Evolutionary conservation across 2,888 invertebrate genomes (phyloP).

Genomic region (Noctua pronuba): DNA sequence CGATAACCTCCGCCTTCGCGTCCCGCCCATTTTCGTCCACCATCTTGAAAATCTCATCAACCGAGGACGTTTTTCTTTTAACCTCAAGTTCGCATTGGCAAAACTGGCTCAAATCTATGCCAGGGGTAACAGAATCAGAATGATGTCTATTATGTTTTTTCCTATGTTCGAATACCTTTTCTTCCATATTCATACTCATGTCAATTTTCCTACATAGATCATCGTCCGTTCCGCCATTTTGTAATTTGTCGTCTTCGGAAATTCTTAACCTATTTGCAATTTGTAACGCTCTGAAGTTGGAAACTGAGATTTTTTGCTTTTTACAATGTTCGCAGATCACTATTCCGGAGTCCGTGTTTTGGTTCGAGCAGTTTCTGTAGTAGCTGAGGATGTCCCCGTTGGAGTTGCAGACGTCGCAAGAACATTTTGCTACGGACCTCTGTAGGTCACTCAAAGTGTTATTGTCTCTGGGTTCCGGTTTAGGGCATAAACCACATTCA

Average conservation of each 20-base stretch:
- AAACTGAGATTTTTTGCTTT: conserved; percentile 88
- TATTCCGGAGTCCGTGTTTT: conserved; percentile 85
- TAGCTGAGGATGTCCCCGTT: conserved; percentile 87
- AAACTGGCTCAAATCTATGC: conserved; percentile 87
- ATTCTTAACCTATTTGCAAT: conserved; percentile 86
- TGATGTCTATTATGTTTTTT: conserved; percentile 86
- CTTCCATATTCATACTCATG: conserved; percentile 85
- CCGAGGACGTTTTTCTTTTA: conserved; percentile 92
- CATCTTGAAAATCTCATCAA: conserved; percentile 94
- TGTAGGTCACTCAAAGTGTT: conserved; percentile 87
- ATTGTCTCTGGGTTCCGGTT: conserved; percentile 81
- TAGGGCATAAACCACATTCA: conserved; percentile 87
- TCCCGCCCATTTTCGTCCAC: conserved; percentile 88
- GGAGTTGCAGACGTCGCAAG: conserved; percentile 85
- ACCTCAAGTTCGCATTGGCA: conserved; percentile 87
- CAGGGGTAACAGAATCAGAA: conserved; percentile 82
- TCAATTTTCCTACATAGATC: conserved; percentile 87
- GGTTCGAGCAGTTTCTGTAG: conserved; percentile 85
- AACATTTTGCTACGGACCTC: conserved; percentile 85
- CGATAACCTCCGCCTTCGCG: conserved; percentile 73
- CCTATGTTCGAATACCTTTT: conserved; percentile 82
- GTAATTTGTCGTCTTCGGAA: conserved; percentile 81
- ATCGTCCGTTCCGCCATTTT: conserved; percentile 84
- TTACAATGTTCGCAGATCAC: conserved; percentile 86
- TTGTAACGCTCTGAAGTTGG: conserved; percentile 87